Evolutionary conservation across 2,797 vertebrate genomes (phyloP), one percentile per base, ranked within the genome.

Genomic region (Borostomias antarcticus): DNA sequence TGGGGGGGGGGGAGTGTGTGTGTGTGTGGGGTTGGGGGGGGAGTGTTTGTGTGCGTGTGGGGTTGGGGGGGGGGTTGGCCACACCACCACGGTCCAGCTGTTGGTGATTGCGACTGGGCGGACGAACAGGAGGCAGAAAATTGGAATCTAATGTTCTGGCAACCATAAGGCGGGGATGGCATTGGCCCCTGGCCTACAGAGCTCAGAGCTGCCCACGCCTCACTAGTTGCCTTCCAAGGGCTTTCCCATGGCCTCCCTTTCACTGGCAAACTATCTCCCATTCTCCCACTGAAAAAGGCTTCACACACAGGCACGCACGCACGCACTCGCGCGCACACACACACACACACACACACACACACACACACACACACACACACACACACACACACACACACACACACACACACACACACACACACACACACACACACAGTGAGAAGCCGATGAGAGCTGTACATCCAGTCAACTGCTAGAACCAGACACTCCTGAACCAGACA

Each of bases 91-190:
- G 79, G 86, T 89, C 88, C 89, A 91, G 89, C 88, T 91, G 89
- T 90, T 85, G 77, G 86, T 82, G 86, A 85, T 86, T 84, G 87
- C 86, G 82, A 90, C 84, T 82, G 85, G 88, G 85, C 86, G 86
- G 83, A 85, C 78, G 73, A 68, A 86, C 78, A 72, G 68, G 64
- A 88, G 83, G 88, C 85, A 86, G 88, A 87, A 88, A 89, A 89
- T 87, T 89, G 87, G 89, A 91, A 89, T 84, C 86, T 88, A 91
- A 90, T 90, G 88, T 89, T 85, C 89, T 91, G 89, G 88, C 89
- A 89, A 65, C 26, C 28, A 5, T 68, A 83, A 78, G 73, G 75
- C 68, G 75, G 79, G 77, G 88, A 88, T 90, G 86, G 87, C 89
- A 89, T 75, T 77, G 86, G 84, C 84, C 86, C 84, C 82, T 89